These are phyloP conservation scores for Pomatostomus ruficeps DNA, from an alignment of 2,113 vertebrate genomes.

Conservation along the genomic window DNA sequence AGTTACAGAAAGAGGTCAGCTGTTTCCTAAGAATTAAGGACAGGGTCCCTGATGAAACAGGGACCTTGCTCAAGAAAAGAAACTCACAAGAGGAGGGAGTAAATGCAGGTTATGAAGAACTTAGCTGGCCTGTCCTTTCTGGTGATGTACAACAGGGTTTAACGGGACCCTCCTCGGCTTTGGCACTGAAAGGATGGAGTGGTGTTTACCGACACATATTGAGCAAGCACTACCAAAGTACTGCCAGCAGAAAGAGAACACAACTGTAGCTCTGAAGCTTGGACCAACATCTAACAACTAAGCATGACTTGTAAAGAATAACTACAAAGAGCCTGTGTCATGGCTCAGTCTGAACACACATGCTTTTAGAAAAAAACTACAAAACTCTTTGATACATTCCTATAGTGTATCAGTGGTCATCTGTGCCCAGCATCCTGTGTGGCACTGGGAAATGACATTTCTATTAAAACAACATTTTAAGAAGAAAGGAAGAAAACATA, in stretches of 20 bases:
- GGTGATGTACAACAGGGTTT: neutral
- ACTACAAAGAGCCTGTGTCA: constrained; percentile 5
- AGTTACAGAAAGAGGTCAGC: neutral
- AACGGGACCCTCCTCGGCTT: neutral
- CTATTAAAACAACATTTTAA: neutral
- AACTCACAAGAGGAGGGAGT: neutral
- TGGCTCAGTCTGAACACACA: neutral
- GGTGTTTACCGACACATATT: neutral
- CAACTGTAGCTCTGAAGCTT: constrained; percentile 2
- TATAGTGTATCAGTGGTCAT: neutral
- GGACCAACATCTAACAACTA: constrained; percentile 46
- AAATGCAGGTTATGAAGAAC: neutral
- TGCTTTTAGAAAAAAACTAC: neutral
- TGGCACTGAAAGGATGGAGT: neutral
- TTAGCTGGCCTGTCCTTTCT: neutral
- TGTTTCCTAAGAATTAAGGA: neutral
- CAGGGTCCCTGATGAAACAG: neutral
- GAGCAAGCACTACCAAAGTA: neutral
- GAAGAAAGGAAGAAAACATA: neutral
- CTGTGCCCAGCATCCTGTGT: neutral
- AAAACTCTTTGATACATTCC: neutral
- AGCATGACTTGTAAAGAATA: constrained; percentile 15
- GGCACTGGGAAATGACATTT: neutral
- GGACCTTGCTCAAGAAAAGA: neutral
- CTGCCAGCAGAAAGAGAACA: constrained; percentile 28